Conservation (phyloP, 2,113 vertebrate species). For the Aegypius monachus region DNA sequence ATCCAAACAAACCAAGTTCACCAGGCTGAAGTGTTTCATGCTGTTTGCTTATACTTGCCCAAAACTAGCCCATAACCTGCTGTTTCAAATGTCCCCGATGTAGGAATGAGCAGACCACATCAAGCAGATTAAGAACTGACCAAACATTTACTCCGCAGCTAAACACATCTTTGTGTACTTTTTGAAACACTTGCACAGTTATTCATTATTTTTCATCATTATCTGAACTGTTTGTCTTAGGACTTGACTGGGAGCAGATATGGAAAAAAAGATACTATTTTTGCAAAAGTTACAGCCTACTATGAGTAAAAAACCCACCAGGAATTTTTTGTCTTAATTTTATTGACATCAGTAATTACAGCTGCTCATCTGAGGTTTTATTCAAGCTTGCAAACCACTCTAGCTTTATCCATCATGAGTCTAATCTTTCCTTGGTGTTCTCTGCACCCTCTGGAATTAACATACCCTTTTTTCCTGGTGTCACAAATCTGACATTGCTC, state of each 20-base stretch:
- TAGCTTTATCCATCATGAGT: not conserved
- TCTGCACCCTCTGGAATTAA: not conserved
- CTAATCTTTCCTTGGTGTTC: not conserved
- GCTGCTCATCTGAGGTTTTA: not conserved
- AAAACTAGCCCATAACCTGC: not conserved
- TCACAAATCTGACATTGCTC: not conserved
- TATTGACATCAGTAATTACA: not conserved
- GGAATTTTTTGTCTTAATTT: not conserved
- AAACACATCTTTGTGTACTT: not conserved
- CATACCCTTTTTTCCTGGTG: not conserved
- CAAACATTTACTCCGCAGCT: not conserved
- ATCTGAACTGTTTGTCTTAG: not conserved
- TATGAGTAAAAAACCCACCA: not conserved
- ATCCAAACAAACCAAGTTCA: not conserved
- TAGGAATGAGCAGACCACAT: not conserved
- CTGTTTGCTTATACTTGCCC: not conserved
- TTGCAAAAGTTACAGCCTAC: not conserved
- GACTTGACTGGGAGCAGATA: not conserved
- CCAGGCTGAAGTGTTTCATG: not conserved
- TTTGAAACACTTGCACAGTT: not conserved
- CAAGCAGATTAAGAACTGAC: not conserved
- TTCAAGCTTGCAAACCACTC: not conserved
- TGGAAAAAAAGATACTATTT: not conserved
- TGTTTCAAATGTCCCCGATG: not conserved
- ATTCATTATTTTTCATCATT: not conserved